phyloP scores from a whole-genome alignment of 2,797 vertebrate species.

The Cygnus olor region DNA sequence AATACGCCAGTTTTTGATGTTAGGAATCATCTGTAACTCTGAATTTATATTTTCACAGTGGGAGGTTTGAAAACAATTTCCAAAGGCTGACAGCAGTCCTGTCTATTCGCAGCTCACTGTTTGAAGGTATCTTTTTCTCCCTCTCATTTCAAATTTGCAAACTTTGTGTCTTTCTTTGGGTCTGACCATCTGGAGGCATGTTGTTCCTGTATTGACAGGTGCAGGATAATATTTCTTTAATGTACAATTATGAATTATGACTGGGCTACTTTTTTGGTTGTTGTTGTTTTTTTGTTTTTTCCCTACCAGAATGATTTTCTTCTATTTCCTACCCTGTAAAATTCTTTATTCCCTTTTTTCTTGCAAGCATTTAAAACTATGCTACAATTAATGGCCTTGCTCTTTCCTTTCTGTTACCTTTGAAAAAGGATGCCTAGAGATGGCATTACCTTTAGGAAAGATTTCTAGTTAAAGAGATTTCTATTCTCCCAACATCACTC shows the following conservation, averaged over 20 bases:
- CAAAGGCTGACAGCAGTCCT: background rate
- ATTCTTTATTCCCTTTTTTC: conserved; percentile 21
- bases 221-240: background rate
- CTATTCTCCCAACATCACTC: conserved; percentile 35
- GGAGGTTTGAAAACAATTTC: background rate
- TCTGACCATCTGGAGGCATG: background rate
- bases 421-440: background rate
- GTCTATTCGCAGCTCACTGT: background rate
- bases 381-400: background rate
- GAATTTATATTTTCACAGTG: background rate
- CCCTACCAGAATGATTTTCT: background rate
- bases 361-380: conserved; percentile 32
- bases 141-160: background rate
- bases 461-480: conserved; percentile 33
- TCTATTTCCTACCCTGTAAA: background rate
- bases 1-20: background rate
- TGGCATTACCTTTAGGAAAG: conserved; percentile 8
- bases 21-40: background rate
- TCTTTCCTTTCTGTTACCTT: background rate
- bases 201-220: background rate
- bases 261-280: background rate
- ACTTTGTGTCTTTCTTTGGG: background rate
- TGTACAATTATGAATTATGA: background rate
- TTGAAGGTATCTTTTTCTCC: background rate
- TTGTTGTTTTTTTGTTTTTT: background rate